A percentile compares a stretch with the other conserved stretches of the same genome.
Evolutionary conservation across 2,888 invertebrate species (phyloP).

Genomic region (Zonitis immaculata): DNA sequence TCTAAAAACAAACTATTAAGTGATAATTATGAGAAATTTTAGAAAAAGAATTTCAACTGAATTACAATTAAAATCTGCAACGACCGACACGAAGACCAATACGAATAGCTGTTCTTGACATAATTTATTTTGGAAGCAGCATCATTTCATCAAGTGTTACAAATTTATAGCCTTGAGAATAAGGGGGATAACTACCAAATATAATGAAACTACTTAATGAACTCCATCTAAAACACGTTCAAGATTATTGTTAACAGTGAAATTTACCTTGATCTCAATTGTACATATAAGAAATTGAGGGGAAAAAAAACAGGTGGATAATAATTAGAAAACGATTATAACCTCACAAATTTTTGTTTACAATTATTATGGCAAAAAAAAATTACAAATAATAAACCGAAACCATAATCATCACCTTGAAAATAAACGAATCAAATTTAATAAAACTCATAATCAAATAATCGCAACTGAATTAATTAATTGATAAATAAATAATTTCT

Average conservation of each 20-base stretch:
- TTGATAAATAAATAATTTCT: constrained; percentile 36
- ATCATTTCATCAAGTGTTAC: neutral
- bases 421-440: neutral
- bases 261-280: neutral
- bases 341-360: neutral
- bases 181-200: constrained; percentile 9
- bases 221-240: constrained; percentile 14
- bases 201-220: constrained; percentile 9
- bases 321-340: neutral
- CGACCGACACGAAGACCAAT: neutral
- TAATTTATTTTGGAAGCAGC: neutral
- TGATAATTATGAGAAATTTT: no score
- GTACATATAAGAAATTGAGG: neutral
- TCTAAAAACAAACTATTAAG: no score
- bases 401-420: neutral
- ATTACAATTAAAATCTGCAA: neutral
- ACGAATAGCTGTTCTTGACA: constrained; percentile 1
- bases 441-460: neutral
- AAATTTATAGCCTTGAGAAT: constrained; percentile 15
- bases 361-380: no score
- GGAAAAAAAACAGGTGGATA: neutral
- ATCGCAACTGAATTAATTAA: constrained; percentile 9
- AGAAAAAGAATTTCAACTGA: no score
- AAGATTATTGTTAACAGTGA: constrained; percentile 3
- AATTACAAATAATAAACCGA: neutral